These are phyloP conservation scores for Scaptomyza pallida DNA, from an alignment of 1,140 invertebrate species.

Conservation along the genomic window DNA sequence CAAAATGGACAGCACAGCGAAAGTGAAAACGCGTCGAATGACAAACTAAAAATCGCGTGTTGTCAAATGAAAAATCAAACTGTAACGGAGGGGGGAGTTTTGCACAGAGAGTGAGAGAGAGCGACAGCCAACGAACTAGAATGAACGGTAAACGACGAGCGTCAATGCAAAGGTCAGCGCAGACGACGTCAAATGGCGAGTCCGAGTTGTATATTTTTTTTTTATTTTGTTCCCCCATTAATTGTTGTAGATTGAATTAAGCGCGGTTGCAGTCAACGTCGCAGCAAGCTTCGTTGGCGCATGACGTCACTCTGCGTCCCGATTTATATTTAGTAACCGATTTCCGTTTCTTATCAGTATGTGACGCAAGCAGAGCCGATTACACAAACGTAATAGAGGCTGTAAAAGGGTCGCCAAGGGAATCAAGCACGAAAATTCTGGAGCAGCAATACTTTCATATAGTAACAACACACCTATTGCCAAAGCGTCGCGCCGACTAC, in stretches of 20 bases:
- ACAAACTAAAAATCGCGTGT: conserved; percentile 61
- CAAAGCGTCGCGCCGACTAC: conserved; percentile 39
- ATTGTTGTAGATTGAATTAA: conserved; percentile 83
- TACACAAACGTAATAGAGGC: neutral
- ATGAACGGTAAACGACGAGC: neutral
- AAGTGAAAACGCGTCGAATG: conserved; percentile 60
- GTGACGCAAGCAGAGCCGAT: conserved; percentile 12
- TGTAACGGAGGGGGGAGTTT: conserved; percentile 23
- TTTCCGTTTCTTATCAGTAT: conserved; percentile 20
- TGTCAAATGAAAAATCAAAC: conserved; percentile 67
- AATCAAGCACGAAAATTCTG: neutral
- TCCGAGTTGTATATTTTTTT: neutral
- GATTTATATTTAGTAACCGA: conserved; percentile 18
- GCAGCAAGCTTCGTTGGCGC: neutral
- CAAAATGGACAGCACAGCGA: conserved; percentile 47
- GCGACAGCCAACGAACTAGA: too few species aligned
- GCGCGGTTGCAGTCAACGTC: conserved; percentile 15
- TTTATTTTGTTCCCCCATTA: conserved; percentile 58
- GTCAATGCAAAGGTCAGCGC: conserved; percentile 63
- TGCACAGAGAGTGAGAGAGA: neutral
- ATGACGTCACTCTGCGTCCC: conserved; percentile 16
- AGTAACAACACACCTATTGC: conserved; percentile 23
- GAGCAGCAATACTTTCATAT: conserved; percentile 10
- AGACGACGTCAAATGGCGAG: conserved; percentile 42
- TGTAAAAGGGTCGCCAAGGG: conserved; percentile 2